Percentiles rank a stretch among this genome's conserved stretches.
These are phyloP conservation scores for Trachops cirrhosus DNA, from an alignment of 2,797 vertebrate species.

Conservation along the genomic window DNA sequence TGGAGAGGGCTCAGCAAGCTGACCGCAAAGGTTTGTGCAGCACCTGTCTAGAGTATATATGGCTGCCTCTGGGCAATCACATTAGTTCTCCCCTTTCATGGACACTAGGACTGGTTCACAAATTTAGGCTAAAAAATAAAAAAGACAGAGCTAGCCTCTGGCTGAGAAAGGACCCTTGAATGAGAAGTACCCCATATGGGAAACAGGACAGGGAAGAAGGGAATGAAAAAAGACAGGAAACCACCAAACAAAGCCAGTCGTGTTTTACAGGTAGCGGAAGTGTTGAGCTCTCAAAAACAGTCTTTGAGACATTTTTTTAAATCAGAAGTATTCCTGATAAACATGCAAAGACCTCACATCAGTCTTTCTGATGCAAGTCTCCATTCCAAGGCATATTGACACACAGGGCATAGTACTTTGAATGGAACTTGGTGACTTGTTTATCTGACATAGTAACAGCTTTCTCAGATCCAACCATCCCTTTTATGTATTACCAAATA, in stretches of 20 bases:
- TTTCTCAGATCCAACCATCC: conserved; percentile 8
- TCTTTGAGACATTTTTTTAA: neutral
- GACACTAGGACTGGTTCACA: conserved; percentile 12
- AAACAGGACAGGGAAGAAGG: neutral
- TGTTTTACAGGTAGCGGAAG: neutral
- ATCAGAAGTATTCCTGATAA: neutral
- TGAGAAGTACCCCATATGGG: neutral
- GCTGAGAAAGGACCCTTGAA: conserved; percentile 32
- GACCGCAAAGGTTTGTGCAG: neutral
- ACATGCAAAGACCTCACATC: neutral
- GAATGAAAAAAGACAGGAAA: neutral
- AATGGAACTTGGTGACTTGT: neutral
- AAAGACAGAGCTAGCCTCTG: neutral
- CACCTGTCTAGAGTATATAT: neutral
- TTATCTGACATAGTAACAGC: conserved; percentile 19
- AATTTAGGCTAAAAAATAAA: neutral
- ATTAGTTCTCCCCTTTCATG: neutral
- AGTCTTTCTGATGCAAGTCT: neutral
- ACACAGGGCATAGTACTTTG: neutral
- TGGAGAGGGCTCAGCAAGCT: neutral
- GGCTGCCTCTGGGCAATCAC: neutral
- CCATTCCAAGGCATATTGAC: neutral
- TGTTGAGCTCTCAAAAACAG: neutral
- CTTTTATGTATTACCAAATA: neutral
- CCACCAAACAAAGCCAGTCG: neutral